Evolutionary conservation across 2,797 vertebrate genomes (phyloP).

Genomic region (Hafferia zeledoni): DNA sequence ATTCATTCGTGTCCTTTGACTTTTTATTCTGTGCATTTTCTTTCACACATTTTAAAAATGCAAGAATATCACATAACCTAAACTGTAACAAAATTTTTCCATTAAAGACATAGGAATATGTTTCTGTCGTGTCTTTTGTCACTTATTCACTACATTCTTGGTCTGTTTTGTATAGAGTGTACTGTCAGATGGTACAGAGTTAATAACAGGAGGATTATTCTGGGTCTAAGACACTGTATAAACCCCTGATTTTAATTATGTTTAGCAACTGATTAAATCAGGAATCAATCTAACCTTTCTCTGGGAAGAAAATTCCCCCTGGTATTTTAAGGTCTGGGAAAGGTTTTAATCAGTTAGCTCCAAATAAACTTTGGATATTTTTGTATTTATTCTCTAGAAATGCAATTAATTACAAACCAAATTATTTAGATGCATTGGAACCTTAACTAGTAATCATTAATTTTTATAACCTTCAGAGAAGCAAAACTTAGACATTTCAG

Average conservation of each 20-base stretch:
- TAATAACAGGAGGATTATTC: not conserved
- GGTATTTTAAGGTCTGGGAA: not conserved
- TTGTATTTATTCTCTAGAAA: not conserved
- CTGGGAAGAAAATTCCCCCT: not conserved
- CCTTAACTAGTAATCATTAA: not conserved
- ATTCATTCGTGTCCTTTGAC: conserved; percentile 73
- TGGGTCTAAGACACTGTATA: not conserved
- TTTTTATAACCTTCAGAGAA: not conserved
- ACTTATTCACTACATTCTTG: not conserved
- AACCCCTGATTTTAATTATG: not conserved
- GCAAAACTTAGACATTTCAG: not conserved
- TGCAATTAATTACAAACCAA: not conserved
- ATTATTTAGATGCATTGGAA: not conserved
- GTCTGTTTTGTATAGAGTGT: not conserved
- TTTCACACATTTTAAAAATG: conserved; percentile 78
- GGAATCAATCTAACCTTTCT: not conserved
- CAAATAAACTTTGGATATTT: not conserved
- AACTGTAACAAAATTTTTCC: conserved; percentile 78
- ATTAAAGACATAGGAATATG: conserved; percentile 78
- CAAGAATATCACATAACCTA: conserved; percentile 75
- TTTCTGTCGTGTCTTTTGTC: conserved; percentile 14
- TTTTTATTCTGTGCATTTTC: conserved; percentile 77
- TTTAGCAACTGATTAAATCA: not conserved
- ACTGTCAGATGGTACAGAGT: not conserved
- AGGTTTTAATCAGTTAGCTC: not conserved